Evolutionary conservation across 2,113 vertebrate species (phyloP).

Genomic region (Dipodomys spectabilis): DNA sequence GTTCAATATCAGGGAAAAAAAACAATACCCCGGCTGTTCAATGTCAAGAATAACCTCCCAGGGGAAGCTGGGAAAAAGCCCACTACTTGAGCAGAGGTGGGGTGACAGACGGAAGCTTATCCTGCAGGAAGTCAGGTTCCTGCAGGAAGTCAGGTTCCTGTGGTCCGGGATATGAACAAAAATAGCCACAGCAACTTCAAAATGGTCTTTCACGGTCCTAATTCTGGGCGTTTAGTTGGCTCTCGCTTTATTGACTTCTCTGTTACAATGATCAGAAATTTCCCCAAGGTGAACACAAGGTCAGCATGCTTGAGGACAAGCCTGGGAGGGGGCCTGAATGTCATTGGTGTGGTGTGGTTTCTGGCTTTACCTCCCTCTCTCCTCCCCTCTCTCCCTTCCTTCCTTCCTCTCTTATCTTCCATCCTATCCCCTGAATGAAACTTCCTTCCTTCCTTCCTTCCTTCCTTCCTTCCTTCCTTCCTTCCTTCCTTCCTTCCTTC

Average conservation of each 20-base stretch:
- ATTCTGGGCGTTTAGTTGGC: conserved; percentile 12
- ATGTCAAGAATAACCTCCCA: conserved; percentile 57
- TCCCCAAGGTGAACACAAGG: not conserved
- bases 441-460: not conserved
- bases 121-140: not conserved
- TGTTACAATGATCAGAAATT: not conserved
- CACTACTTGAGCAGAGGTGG: not conserved
- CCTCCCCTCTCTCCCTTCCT: not conserved
- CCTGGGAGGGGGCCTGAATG: not conserved
- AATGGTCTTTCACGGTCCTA: conserved; percentile 15
- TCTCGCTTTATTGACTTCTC: conserved; percentile 46
- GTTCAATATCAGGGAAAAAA: conserved; percentile 23
- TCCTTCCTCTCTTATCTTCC: not conserved
- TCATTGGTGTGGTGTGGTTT: not conserved
- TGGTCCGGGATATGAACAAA: conserved; percentile 3
- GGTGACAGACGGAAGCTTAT: not conserved
- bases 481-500: too few species aligned
- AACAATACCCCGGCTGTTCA: not conserved
- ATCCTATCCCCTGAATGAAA: too few species aligned
- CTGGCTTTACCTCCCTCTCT: not conserved
- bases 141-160: not conserved
- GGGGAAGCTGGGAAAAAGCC: conserved; percentile 59
- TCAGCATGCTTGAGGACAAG: not conserved
- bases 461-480: not conserved
- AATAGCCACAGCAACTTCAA: conserved; percentile 39